A percentile compares a stretch with the other conserved stretches of the same genome.
phyloP scores from a whole-genome alignment of 2,888 invertebrate genomes.

The Dryomyza anilis region DNA sequence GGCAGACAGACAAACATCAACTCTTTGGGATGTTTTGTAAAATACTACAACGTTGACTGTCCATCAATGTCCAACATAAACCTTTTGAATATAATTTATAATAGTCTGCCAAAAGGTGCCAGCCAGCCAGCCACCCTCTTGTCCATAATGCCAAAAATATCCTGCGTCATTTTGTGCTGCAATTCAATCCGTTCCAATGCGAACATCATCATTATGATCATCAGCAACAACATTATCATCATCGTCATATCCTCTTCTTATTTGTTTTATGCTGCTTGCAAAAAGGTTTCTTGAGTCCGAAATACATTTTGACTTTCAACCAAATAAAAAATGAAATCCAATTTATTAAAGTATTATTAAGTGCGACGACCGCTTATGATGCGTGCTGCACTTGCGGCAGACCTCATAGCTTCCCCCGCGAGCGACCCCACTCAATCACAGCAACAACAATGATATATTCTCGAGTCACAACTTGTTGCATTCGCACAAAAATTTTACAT shows the following conservation, averaged over 20 bases:
- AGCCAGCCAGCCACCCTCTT: conserved; percentile 27
- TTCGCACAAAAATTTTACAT: background rate
- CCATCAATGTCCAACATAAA: conserved; percentile 11
- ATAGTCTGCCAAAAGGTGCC: background rate
- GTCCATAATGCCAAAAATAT: conserved; percentile 39
- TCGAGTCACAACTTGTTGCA: background rate
- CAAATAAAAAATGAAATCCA: conserved; percentile 58
- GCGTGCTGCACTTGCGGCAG: conserved; percentile 35
- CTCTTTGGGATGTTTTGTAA: too few relatives aligned
- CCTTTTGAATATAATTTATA: conserved; percentile 5
- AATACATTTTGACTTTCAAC: too few relatives aligned
- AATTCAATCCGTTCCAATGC: conserved; percentile 15
- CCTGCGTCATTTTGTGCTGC: conserved; percentile 16
- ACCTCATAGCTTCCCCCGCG: background rate
- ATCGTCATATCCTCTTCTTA: too few relatives aligned
- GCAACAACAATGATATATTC: background rate
- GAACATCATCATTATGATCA: background rate
- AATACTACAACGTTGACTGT: conserved; percentile 8
- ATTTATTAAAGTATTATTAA: conserved; percentile 62
- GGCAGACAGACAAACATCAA: conserved; percentile 34
- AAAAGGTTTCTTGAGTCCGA: background rate
- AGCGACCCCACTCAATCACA: background rate
- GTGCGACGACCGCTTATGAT: conserved; percentile 51
- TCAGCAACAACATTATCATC: background rate
- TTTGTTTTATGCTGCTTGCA: too few relatives aligned